phyloP scores from a whole-genome alignment of 2,797 vertebrate species.

The Peromyscus eremicus region DNA sequence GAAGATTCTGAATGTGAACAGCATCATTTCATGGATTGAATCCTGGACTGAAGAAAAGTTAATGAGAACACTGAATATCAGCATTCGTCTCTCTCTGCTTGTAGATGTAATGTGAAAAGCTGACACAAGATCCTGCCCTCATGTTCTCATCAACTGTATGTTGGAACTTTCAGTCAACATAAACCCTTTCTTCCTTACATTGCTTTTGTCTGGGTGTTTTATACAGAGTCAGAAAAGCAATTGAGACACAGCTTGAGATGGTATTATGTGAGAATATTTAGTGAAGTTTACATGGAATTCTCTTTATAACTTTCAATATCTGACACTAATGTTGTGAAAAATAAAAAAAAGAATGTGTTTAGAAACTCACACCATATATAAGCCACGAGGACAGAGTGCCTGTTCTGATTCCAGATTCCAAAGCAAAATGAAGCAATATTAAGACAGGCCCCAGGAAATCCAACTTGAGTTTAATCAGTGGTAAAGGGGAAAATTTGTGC shows the following conservation, averaged over 20 bases:
- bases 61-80: background rate
- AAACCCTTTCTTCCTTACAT: background rate
- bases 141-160: background rate
- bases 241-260: background rate
- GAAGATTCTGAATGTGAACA: background rate
- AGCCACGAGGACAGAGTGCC: background rate
- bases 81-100: background rate
- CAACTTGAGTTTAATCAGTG: background rate
- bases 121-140: too few relatives aligned
- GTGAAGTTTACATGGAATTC: background rate
- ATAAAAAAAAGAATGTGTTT: background rate
- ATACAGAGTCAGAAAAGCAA: background rate
- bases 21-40: background rate
- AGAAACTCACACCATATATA: background rate
- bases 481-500: background rate
- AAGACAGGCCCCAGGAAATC: background rate
- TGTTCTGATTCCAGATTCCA: background rate
- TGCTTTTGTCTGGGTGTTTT: background rate
- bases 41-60: background rate
- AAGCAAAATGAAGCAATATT: background rate
- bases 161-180: background rate
- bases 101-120: background rate
- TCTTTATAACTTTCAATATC: background rate
- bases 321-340: background rate
- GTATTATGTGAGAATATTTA: background rate